Percentiles rank a stretch among this genome's conserved stretches.
Conservation (phyloP, 2,113 vertebrate genomes). For the Lycaon pictus region DNA sequence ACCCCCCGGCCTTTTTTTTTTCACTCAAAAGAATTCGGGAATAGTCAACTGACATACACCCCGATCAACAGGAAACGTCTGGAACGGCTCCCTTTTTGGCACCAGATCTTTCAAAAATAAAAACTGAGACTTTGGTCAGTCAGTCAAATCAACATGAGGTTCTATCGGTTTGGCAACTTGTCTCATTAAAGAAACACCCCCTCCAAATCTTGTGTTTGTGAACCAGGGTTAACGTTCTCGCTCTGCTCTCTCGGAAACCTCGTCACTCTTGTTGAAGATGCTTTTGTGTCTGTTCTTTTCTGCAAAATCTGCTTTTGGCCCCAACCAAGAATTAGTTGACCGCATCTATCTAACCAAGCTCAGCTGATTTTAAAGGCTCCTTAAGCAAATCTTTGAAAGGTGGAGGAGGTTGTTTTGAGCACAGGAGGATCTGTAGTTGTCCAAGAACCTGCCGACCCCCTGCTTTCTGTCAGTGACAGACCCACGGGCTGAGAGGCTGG, state of each 20-base stretch:
- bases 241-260: not conserved
- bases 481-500: rapidly evolving
- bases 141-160: not conserved
- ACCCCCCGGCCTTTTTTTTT: not conserved
- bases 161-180: not conserved
- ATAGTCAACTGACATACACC: not conserved
- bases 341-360: not conserved
- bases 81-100: not conserved
- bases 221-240: not conserved
- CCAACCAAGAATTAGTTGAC: not conserved
- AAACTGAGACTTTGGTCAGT: not conserved
- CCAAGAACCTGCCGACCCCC: not conserved
- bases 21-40: not conserved
- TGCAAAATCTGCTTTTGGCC: not conserved
- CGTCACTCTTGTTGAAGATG: not conserved
- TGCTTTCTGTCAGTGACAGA: not conserved
- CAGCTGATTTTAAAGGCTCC: not conserved
- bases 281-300: not conserved
- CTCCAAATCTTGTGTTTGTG: not conserved
- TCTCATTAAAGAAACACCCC: not conserved
- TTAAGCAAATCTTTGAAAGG: not conserved
- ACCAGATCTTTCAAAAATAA: not conserved
- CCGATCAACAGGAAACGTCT: not conserved
- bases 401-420: not conserved
- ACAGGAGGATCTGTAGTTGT: too few relatives aligned